Evolutionary conservation across 2,888 invertebrate species (phyloP).

Genomic region (Ischnura elegans): DNA sequence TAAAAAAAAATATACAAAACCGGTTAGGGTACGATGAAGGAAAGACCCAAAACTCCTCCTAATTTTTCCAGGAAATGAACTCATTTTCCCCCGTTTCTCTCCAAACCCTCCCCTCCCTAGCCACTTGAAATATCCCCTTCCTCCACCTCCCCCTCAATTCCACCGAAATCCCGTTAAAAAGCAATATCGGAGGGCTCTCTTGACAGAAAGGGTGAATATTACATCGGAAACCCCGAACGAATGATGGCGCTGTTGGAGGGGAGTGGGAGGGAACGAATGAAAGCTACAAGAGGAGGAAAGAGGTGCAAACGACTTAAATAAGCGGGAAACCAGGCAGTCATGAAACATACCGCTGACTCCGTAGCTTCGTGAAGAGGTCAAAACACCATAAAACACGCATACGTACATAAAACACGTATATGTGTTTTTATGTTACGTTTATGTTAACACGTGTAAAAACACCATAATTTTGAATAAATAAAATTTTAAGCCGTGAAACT

Average conservation of each 20-base stretch:
- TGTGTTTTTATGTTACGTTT: no score
- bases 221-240: not conserved
- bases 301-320: no score
- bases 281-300: not conserved
- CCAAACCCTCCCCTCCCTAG: not conserved
- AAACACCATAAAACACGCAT: no score
- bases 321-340: no score
- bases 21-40: not conserved
- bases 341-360: no score
- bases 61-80: slow-evolving; percentile 35
- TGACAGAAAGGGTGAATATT: slow-evolving; percentile 2
- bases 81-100: not conserved
- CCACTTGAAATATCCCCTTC: not conserved
- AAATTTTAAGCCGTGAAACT: not conserved
- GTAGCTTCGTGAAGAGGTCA: no score
- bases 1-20: not conserved
- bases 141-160: not conserved
- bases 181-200: not conserved
- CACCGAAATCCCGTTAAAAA: slow-evolving; percentile 21
- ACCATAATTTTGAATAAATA: not conserved
- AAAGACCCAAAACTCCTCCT: not conserved
- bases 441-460: no score
- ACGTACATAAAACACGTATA: no score
- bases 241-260: not conserved
- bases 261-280: not conserved